These are phyloP conservation scores for Darevskia nairensis DNA, from an alignment of 2,797 vertebrate genomes.

Conservation along the genomic window DNA sequence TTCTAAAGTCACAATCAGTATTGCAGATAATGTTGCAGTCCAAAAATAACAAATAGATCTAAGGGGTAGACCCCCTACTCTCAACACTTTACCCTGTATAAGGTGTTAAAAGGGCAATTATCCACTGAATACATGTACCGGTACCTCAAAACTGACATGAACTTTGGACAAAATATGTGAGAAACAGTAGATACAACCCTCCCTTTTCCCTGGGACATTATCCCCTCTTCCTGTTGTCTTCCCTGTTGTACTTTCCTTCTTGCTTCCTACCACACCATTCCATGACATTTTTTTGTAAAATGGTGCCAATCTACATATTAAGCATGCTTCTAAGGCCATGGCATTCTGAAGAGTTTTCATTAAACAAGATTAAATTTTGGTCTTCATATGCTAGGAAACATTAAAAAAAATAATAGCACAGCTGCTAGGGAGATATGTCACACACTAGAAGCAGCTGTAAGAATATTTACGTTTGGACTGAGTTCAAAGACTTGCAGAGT, in stretches of 20 bases:
- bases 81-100: no score
- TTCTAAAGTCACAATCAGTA: neutral
- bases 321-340: neutral
- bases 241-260: neutral
- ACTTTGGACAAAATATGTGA: neutral
- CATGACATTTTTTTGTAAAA: neutral
- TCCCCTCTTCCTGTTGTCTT: neutral
- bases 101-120: neutral
- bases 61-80: neutral
- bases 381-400: neutral
- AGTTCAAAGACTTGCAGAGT: slow-evolving; percentile 3
- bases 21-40: neutral
- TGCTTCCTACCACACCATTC: neutral
- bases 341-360: neutral
- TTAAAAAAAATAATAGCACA: slow-evolving; percentile 2
- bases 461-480: slow-evolving; percentile 12
- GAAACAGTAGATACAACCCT: neutral
- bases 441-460: slow-evolving; percentile 26
- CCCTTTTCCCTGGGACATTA: neutral
- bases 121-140: neutral
- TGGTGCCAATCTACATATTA: neutral
- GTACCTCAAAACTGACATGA: neutral
- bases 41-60: no score
- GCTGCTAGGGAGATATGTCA: slow-evolving; percentile 1
- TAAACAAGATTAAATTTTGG: neutral